These are phyloP conservation scores for Dendroctonus ponderosae DNA, from an alignment of 1,140 invertebrate species.

Conservation along the genomic window DNA sequence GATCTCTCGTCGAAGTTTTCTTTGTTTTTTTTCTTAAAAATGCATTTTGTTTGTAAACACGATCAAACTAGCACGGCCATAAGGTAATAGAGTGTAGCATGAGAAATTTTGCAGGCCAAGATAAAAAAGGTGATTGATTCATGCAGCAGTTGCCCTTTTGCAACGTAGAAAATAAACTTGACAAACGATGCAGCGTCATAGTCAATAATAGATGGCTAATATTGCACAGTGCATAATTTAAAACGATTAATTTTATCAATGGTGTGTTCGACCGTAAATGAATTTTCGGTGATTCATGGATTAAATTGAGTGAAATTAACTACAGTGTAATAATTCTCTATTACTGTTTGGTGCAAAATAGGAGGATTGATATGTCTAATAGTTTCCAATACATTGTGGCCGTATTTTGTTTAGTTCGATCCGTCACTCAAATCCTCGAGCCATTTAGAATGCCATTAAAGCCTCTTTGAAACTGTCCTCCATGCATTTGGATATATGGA, in stretches of 20 bases:
- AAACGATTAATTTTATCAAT: conserved; percentile 34
- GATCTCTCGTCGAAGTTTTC: too few relatives aligned
- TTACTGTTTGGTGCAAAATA: conserved; percentile 10
- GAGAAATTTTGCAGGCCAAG: neutral
- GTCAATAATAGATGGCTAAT: conserved; percentile 18
- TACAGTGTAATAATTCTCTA: conserved; percentile 28
- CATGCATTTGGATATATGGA: too few relatives aligned
- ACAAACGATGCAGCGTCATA: conserved; percentile 11
- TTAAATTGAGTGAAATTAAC: conserved; percentile 28
- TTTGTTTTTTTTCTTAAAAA: too few relatives aligned
- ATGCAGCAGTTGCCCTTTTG: neutral
- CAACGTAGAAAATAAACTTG: conserved; percentile 1
- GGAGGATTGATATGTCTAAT: too few relatives aligned
- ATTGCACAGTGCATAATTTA: conserved; percentile 20
- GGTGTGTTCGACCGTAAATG: conserved; percentile 23
- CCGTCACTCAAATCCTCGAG: too few relatives aligned
- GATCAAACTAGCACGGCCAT: too few relatives aligned
- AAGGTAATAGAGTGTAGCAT: too few relatives aligned
- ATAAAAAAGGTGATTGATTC: neutral
- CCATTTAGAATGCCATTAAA: too few relatives aligned
- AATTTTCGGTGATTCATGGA: conserved; percentile 24
- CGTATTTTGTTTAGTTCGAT: too few relatives aligned
- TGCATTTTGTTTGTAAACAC: too few relatives aligned
- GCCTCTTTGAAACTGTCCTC: too few relatives aligned
- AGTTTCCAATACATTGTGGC: too few relatives aligned